These are phyloP conservation scores for Antennarius striatus DNA, from an alignment of 2,113 vertebrate species.

Conservation along the genomic window DNA sequence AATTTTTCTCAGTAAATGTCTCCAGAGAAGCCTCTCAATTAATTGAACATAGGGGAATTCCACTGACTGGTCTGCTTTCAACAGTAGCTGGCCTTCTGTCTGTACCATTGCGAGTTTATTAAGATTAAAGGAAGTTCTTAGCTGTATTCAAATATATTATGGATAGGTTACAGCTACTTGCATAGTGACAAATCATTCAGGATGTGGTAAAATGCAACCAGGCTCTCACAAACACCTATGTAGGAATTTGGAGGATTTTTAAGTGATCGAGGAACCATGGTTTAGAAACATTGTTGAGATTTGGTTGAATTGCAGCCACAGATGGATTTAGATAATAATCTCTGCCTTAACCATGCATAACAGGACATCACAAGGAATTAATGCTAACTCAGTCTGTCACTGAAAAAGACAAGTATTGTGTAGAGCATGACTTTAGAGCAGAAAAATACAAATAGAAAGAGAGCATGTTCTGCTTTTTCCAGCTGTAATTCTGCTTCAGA, in stretches of 20 bases:
- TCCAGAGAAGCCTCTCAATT: conserved; percentile 33
- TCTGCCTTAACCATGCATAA: conserved; percentile 15
- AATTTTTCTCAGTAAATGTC: conserved; percentile 14
- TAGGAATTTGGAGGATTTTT: not conserved
- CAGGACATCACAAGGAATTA: conserved; percentile 26
- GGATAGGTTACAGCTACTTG: conserved; percentile 9
- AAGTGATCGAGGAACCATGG: conserved; percentile 1
- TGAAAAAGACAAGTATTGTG: conserved; percentile 37
- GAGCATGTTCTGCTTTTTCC: conserved; percentile 42
- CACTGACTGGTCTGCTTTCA: conserved; percentile 26
- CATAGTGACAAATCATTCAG: conserved; percentile 15
- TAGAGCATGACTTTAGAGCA: conserved; percentile 27
- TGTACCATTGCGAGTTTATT: conserved; percentile 10
- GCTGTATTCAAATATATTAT: conserved; percentile 10
- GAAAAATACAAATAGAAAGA: conserved; percentile 38
- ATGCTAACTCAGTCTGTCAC: conserved; percentile 15
- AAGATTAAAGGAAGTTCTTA: conserved; percentile 19
- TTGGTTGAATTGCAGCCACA: conserved; percentile 8
- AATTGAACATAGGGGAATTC: conserved; percentile 7
- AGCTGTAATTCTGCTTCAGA: conserved; percentile 45
- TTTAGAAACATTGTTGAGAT: conserved; percentile 3
- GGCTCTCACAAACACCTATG: conserved; percentile 7
- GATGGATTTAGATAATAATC: conserved; percentile 39
- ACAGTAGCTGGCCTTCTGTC: conserved; percentile 34
- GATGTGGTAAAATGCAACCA: conserved; percentile 12